Evolutionary conservation across 2,797 vertebrate species (phyloP).

Genomic region (Alcedo quadribrachys): DNA sequence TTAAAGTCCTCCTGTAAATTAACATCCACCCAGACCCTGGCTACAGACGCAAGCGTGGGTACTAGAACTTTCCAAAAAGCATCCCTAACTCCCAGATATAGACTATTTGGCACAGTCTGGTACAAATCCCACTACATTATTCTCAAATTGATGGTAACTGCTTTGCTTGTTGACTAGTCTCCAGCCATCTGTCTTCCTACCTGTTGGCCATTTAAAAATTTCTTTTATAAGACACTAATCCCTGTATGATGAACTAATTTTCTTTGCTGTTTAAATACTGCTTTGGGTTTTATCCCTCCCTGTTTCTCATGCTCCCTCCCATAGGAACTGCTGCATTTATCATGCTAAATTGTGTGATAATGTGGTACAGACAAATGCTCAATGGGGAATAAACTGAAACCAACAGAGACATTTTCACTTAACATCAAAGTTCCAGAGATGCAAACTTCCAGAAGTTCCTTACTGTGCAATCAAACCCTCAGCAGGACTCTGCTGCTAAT

Average conservation of each 20-base stretch:
- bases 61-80: background rate
- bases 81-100: background rate
- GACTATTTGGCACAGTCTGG: background rate
- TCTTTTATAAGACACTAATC: background rate
- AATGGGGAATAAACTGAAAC: slow-evolving; percentile 12
- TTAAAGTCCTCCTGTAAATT: background rate
- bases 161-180: background rate
- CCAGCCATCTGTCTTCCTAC: background rate
- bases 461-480: slow-evolving; percentile 40
- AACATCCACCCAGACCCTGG: background rate
- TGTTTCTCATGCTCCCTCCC: background rate
- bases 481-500: slow-evolving; percentile 60
- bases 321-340: background rate
- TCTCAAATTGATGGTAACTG: background rate
- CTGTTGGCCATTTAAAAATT: background rate
- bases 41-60: background rate
- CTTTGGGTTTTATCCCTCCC: background rate
- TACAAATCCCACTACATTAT: background rate
- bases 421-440: slow-evolving; percentile 36
- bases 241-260: background rate
- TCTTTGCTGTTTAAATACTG: background rate
- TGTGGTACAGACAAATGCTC: background rate
- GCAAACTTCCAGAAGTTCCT: slow-evolving; percentile 4
- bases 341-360: background rate
- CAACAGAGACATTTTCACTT: slow-evolving; percentile 41